Conservation (phyloP, 1,140 invertebrate genomes). For the Drosophila pallidifrons region DNA sequence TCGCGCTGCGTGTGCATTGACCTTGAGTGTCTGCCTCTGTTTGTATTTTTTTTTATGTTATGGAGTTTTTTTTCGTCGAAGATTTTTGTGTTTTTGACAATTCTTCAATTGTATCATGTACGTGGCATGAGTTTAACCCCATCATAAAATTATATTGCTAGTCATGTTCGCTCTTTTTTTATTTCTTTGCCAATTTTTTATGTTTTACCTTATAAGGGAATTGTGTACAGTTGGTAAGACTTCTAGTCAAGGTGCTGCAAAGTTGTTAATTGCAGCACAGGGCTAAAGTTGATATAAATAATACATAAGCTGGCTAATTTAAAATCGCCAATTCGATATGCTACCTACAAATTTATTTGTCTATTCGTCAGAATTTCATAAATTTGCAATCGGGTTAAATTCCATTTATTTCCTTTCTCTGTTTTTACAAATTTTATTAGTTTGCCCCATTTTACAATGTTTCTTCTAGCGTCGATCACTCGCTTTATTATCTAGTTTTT, state of each 20-base stretch:
- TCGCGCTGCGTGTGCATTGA: slow-evolving; percentile 56
- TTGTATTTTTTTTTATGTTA: slow-evolving; percentile 40
- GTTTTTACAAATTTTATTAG: too few species aligned
- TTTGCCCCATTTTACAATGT: too few species aligned
- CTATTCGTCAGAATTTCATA: too few species aligned
- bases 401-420: too few species aligned
- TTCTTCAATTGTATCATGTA: slow-evolving; percentile 72
- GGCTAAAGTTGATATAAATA: slow-evolving; percentile 16
- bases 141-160: slow-evolving; percentile 70
- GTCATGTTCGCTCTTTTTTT: slow-evolving; percentile 61
- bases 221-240: slow-evolving; percentile 40
- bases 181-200: slow-evolving; percentile 63
- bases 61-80: slow-evolving; percentile 28
- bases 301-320: too few species aligned
- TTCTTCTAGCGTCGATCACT: too few species aligned
- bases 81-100: slow-evolving; percentile 42
- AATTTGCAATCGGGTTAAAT: too few species aligned
- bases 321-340: too few species aligned
- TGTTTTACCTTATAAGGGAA: slow-evolving; percentile 2
- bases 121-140: slow-evolving; percentile 18
- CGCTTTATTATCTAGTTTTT: too few species aligned
- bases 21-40: slow-evolving; percentile 63
- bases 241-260: slow-evolving; percentile 43
- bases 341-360: too few species aligned
- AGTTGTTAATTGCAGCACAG: slow-evolving; percentile 37